Base-by-base conservation (phyloP, 1,140 invertebrate species). In the Pemphigus obesinymphae region DNA sequence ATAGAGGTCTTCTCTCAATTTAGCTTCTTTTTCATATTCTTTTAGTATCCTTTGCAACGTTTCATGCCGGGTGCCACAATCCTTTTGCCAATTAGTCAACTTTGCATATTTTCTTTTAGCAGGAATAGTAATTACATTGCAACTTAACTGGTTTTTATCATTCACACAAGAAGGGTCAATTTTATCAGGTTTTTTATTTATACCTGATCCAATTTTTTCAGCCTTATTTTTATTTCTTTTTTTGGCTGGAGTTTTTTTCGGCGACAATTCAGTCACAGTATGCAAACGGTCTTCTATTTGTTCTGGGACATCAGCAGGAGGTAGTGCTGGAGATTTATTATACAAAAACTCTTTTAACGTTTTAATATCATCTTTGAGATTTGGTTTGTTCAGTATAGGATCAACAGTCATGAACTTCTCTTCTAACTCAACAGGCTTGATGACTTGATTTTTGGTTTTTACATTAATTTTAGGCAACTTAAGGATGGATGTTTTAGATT, bases 1-100 rank as follows among this genome's bases (percentile, higher is more conserved):
- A 75, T 87, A 85, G 15, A 88, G 84, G 84, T 87, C 85, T 70
- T 86, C 85, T 75, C 87, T 86, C 50, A 85, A 83, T 53, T 86
- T 85, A 80, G 84, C 70, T 58, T 84, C 68, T 20, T 85, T 70
- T 58, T 83, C 75, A 61, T 83, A 83, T 15, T 82, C 82, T 53
- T 83, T 53, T 40, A 85, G 82, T 84, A 86, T 85, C 83, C 85
- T 84, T 45, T 85, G 84, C 34, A 86, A 82, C 0, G 85, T 81
- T 82, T 86, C 86, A 73, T 86, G 85, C 40, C 83, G 83, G 6
- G 83, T 81, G 29, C 84, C 84, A 53, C 83, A 82, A 82, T 84
- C 84, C 53, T 83, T 78, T 31, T 85, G 84, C 85, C 85, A 85
- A 17, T 83, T 85, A 43, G 82, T 85, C 63, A 61, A 72, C 37